A percentile compares a stretch with the other conserved stretches of the same genome.
Conservation (phyloP, 2,113 vertebrate species). For the Rhipidura dahli region DNA sequence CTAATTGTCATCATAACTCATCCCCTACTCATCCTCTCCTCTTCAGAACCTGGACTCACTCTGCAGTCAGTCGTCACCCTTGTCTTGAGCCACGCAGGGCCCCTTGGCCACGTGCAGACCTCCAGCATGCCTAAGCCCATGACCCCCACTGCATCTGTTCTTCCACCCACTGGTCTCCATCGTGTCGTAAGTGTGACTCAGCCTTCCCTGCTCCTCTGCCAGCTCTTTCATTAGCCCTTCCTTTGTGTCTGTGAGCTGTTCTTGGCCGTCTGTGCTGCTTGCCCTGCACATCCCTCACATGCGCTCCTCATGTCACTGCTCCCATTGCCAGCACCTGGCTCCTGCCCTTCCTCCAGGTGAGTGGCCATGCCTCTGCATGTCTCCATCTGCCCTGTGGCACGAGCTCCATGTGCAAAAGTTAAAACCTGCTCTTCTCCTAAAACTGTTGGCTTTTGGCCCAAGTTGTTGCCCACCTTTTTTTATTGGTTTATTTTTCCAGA, state of each 20-base stretch:
- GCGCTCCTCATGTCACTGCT: not conserved
- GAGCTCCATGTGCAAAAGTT: not conserved
- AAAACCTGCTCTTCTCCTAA: not conserved
- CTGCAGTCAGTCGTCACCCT: conserved; percentile 40
- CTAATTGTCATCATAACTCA: not conserved
- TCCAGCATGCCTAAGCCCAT: conserved; percentile 47
- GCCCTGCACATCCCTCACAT: not conserved
- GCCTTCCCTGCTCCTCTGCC: conserved; percentile 5
- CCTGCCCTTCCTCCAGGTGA: conserved; percentile 29
- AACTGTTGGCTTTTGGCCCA: not conserved
- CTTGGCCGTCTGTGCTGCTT: not conserved
- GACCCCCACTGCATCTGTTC: conserved; percentile 45
- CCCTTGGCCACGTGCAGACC: not conserved
- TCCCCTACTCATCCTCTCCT: not conserved
- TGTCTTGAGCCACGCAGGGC: not conserved
- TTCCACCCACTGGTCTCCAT: conserved; percentile 57
- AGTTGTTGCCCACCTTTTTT: not conserved
- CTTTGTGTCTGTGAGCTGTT: not conserved
- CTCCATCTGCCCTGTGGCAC: not conserved
- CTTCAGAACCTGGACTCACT: not conserved
- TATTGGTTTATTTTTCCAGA: not conserved
- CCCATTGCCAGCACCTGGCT: fast-evolving
- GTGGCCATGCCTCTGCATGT: fast-evolving
- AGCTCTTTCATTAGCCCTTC: conserved; percentile 2
- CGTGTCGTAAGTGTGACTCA: conserved; percentile 39